Evolutionary conservation across 2,797 vertebrate genomes (phyloP), one percentile per base, ranked within the genome.

Genomic region (Liparis tanakae): DNA sequence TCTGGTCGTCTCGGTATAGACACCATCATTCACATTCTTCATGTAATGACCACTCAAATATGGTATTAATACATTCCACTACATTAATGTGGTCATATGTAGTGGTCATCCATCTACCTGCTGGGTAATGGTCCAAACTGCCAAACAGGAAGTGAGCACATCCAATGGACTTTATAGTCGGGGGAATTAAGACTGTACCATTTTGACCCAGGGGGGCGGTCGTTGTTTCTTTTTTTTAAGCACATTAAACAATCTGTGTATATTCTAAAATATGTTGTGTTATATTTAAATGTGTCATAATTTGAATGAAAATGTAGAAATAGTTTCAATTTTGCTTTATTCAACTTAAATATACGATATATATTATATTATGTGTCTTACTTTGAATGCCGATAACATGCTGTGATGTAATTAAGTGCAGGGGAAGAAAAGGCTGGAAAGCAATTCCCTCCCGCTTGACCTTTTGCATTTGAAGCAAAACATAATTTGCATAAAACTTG

Each of bases 361-460:
- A 30, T 30, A 30, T 30, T 30, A 30, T 30, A 30, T 30, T 30
- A 30, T 30, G 4, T 30, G 25, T 30, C 25, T 30, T 30, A 30
- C 25, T 30, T 30, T 30, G 60, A 80, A 53, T 74, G 76, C 65
- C 50, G 72, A 79, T 77, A 48, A 61, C 70, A 12, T 46, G 22
- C 48, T 78, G 73, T 63, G 61, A 85, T 77, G 72, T 54, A 82
- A 67, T 67, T 63, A 30, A 30, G 25, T 2, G 22, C 67, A 74
- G 33, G 57, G 56, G 50, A 70, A 44, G 57, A 41, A 64, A 64
- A 65, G 55, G 46, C 34, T 58, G 20, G 39, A 66, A 74, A 70
- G 69, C 10, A 50, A 48, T 82, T 83, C 63, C 55, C 73, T 41
- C 51, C 71, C 72, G 70, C 33, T 62, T 36, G 8, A 33, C 43